Evolutionary conservation across 2,113 vertebrate species (phyloP).

Genomic region (Microtus montanus): DNA sequence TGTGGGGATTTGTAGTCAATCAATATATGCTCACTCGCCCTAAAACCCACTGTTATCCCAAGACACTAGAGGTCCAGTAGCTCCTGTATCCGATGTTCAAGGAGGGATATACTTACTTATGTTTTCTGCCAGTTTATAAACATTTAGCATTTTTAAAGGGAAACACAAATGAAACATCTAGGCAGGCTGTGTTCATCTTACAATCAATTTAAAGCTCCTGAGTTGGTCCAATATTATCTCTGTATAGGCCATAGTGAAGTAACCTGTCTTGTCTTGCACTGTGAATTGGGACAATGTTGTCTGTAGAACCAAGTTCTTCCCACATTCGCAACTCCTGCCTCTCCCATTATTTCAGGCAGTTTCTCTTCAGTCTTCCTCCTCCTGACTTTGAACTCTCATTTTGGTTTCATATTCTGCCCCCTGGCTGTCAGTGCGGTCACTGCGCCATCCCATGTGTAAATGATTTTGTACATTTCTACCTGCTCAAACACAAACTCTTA

Average conservation of each 20-base stretch:
- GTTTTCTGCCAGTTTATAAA: not conserved
- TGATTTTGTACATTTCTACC: too few relatives aligned
- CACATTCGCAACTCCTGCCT: not conserved
- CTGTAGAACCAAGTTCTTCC: not conserved
- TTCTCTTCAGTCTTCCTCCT: not conserved
- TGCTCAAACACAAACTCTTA: not conserved
- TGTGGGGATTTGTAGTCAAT: accelerated
- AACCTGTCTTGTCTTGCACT: not conserved
- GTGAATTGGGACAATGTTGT: not conserved
- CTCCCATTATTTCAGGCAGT: not conserved
- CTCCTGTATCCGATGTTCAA: not conserved
- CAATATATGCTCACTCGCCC: not conserved
- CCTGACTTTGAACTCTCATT: not conserved
- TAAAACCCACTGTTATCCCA: too few relatives aligned
- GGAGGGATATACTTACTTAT: not conserved
- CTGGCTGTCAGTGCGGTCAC: not conserved
- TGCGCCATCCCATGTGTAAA: not conserved
- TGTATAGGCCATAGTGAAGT: not conserved
- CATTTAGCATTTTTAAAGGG: not conserved
- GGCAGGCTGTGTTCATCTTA: not conserved
- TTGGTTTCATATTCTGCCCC: not conserved
- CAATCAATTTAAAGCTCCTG: not conserved
- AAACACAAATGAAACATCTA: not conserved
- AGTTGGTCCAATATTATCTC: not conserved
- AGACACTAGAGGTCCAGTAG: not conserved